phyloP scores from a whole-genome alignment of 2,113 vertebrate genomes.

The Ibidorhyncha struthersii region DNA sequence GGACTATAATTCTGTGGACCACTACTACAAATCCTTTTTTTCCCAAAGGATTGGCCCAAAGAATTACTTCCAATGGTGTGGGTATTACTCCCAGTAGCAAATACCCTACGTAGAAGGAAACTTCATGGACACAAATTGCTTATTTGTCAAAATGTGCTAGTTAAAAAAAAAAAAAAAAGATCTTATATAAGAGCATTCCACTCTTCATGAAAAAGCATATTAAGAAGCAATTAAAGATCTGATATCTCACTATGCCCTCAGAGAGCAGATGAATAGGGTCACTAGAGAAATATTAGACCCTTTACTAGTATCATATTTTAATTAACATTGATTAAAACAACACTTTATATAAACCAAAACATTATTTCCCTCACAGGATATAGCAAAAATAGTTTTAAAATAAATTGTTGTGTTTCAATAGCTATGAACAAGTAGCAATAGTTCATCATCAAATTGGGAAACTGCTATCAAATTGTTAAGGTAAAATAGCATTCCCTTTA shows the following conservation, averaged over 20 bases:
- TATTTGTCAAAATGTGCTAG: not conserved
- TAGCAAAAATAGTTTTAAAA: not conserved
- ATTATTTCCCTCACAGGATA: not conserved
- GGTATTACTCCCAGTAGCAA: not conserved
- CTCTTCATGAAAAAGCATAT: not conserved
- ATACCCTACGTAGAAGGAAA: not conserved
- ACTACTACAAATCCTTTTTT: not conserved
- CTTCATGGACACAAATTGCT: not conserved
- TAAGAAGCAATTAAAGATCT: conserved; percentile 37
- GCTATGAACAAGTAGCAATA: not conserved
- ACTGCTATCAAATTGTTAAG: not conserved
- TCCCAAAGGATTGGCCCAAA: not conserved
- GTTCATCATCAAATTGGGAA: not conserved
- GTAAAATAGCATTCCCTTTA: not conserved
- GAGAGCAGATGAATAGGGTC: not conserved
- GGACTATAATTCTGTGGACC: not conserved
- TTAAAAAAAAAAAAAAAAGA: not conserved
- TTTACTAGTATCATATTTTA: conserved; percentile 25
- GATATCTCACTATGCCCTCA: not conserved
- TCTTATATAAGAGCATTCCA: not conserved
- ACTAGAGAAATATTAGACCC: conserved; percentile 4
- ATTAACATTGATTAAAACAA: conserved; percentile 45
- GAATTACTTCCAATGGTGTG: not conserved
- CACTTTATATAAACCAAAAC: not conserved
- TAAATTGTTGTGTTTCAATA: not conserved